Evolutionary conservation across 2,797 vertebrate species (phyloP).

Genomic region (Gallinago nigripennis): DNA sequence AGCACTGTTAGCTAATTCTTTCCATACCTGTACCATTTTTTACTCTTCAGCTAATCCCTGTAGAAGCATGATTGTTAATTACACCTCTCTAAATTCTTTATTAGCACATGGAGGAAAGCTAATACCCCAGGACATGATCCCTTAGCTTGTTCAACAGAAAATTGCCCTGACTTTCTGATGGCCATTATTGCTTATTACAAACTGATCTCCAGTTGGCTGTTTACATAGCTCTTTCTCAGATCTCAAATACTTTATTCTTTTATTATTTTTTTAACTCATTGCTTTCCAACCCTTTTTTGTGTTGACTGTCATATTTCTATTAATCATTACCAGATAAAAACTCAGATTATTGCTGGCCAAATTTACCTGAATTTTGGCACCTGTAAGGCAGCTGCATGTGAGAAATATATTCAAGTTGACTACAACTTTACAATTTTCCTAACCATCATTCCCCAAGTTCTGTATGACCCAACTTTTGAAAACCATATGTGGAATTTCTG

Average conservation of each 20-base stretch:
- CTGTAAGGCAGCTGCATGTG: neutral
- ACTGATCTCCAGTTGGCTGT: neutral
- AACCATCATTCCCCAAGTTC: neutral
- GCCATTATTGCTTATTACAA: neutral
- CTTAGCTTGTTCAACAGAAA: slow-evolving; percentile 28
- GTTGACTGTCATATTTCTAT: neutral
- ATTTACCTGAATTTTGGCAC: neutral
- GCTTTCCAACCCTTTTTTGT: neutral
- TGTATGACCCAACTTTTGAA: neutral
- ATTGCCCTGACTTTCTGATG: neutral
- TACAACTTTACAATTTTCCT: neutral
- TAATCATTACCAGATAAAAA: neutral
- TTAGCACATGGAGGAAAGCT: neutral
- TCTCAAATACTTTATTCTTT: neutral
- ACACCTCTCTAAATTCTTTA: neutral
- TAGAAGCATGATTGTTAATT: slow-evolving; percentile 24
- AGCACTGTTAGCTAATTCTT: neutral
- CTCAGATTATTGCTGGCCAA: neutral
- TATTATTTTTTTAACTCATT: neutral
- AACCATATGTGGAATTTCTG: neutral
- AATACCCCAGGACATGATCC: neutral
- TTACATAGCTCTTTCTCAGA: neutral
- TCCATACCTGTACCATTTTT: neutral
- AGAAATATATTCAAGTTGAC: neutral
- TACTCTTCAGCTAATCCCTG: neutral